phyloP scores from a whole-genome alignment of 1,140 invertebrate species.

The Trinorchestia longiramus region DNA sequence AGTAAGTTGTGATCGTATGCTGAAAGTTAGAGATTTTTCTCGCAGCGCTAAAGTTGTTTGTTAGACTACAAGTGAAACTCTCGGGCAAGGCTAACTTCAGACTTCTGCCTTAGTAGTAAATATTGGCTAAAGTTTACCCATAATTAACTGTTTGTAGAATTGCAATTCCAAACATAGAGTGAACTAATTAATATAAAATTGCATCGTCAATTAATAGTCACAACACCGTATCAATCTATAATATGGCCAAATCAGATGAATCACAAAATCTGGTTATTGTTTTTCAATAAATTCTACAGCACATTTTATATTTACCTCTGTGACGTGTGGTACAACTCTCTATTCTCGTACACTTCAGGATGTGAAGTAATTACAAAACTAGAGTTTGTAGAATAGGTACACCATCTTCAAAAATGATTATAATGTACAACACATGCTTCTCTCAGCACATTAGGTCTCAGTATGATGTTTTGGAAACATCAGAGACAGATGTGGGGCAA shows the following conservation, averaged over 20 bases:
- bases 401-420: no score
- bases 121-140: no score
- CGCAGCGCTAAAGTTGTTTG: background rate
- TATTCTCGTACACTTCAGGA: background rate
- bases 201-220: background rate
- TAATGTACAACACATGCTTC: no score
- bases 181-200: background rate
- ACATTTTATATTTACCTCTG: no score
- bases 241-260: background rate
- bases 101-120: background rate
- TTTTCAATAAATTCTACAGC: background rate
- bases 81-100: background rate
- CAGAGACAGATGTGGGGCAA: no score
- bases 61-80: background rate
- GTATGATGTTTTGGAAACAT: no score
- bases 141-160: no score
- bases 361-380: background rate
- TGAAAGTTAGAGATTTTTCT: background rate
- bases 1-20: background rate
- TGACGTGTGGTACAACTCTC: background rate
- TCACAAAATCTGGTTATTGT: background rate
- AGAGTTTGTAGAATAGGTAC: background rate
- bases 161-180: no score
- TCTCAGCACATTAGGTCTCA: no score
- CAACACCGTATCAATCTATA: background rate